Percentiles rank a stretch among this genome's conserved stretches.
Conservation (phyloP, 2,797 vertebrate species). For the Vireo griseus region DNA sequence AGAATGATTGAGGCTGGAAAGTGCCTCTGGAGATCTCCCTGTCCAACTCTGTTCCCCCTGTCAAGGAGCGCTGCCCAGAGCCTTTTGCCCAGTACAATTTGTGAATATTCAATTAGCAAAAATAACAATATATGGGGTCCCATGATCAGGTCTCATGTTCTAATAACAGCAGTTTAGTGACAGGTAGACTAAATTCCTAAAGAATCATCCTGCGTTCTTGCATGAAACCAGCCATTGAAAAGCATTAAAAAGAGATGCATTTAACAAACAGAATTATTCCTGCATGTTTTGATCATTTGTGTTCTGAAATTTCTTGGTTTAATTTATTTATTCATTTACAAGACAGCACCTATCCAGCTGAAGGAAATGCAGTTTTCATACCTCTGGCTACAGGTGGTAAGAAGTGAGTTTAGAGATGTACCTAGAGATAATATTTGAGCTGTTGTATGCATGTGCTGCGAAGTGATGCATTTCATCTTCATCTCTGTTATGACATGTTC, state of each 20-base stretch:
- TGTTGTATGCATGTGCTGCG: rapidly evolving
- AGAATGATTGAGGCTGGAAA: neutral
- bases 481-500: neutral
- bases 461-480: neutral
- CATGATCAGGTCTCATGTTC: neutral
- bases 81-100: neutral
- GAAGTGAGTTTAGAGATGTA: neutral
- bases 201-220: neutral
- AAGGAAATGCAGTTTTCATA: neutral
- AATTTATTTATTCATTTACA: neutral
- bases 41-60: neutral
- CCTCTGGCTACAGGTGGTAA: neutral
- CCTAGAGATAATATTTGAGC: neutral
- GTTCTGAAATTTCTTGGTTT: neutral
- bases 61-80: neutral
- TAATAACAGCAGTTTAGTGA: neutral
- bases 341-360: neutral
- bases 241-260: neutral
- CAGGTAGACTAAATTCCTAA: neutral
- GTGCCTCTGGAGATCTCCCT: neutral
- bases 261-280: neutral
- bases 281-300: neutral
- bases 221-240: neutral
- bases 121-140: neutral
- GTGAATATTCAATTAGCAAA: neutral